phyloP scores from a whole-genome alignment of 1,140 invertebrate species.

The Chironomus striatipennis region DNA sequence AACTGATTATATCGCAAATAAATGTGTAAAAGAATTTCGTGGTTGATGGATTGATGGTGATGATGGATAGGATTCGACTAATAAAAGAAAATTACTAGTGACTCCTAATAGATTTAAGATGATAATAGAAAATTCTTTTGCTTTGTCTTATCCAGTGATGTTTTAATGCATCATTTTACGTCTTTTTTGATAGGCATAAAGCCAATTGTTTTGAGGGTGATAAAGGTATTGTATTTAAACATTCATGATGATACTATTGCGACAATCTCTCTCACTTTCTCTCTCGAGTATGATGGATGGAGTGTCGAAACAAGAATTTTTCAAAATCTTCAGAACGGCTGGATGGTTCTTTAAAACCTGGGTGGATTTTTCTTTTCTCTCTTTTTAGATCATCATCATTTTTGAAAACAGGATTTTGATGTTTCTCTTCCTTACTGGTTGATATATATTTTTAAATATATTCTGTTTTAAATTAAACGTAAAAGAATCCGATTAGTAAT shows the following conservation, averaged over 20 bases:
- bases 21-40: no score
- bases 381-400: slow-evolving; percentile 8
- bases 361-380: slow-evolving; percentile 13
- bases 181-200: not conserved
- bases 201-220: not conserved
- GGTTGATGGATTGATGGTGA: no score
- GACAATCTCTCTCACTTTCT: not conserved
- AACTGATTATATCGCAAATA: no score
- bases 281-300: not conserved
- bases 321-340: not conserved
- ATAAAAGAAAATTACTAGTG: no score
- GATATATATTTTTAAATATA: slow-evolving; percentile 7
- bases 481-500: no score
- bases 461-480: not conserved
- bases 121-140: no score
- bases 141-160: no score
- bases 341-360: slow-evolving; percentile 2
- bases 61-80: no score
- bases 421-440: slow-evolving; percentile 4
- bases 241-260: not conserved
- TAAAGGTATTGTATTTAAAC: not conserved
- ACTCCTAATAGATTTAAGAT: no score
- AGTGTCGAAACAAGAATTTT: slow-evolving; percentile 1
- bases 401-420: slow-evolving; percentile 9
- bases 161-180: not conserved